A percentile compares a stretch with the other conserved stretches of the same genome.
Evolutionary conservation across 1,140 invertebrate genomes (phyloP).

Genomic region (Pinna nobilis): DNA sequence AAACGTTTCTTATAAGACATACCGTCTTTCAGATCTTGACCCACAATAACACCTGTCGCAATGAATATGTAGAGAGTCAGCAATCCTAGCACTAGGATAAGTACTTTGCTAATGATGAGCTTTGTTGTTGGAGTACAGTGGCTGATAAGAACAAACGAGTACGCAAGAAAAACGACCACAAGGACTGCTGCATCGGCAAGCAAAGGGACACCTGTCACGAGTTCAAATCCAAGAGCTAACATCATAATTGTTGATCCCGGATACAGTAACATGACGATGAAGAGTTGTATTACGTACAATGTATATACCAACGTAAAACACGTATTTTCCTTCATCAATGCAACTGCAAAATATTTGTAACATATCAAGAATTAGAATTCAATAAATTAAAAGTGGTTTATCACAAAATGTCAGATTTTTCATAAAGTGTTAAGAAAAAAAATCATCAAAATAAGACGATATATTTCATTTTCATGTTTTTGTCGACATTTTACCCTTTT

Average conservation of each 20-base stretch:
- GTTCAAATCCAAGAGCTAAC: conserved; percentile 35
- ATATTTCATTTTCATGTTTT: no score
- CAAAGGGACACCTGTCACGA: conserved; percentile 9
- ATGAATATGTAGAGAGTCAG: conserved; percentile 18
- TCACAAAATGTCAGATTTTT: no score
- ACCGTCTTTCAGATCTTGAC: conserved; percentile 6
- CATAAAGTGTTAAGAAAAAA: no score
- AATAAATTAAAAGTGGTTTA: no score
- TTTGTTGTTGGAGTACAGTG: conserved; percentile 28
- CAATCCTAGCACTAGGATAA: conserved; percentile 10
- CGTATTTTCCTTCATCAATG: conserved; percentile 77
- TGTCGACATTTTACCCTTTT: no score
- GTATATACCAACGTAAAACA: conserved; percentile 79
- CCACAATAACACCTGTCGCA: conserved; percentile 10
- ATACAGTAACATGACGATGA: conserved; percentile 52
- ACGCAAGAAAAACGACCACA: not conserved
- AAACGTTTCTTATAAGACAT: no score
- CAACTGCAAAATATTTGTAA: conserved; percentile 34
- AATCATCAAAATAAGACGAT: no score
- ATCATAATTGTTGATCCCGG: conserved; percentile 52
- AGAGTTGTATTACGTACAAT: conserved; percentile 57
- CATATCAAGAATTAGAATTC: no score
- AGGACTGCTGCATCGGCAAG: not conserved
- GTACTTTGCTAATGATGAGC: conserved; percentile 38
- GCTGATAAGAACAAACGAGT: conserved; percentile 29